Percentiles rank a stretch among this genome's conserved stretches.
phyloP scores from a whole-genome alignment of 1,140 invertebrate species.

The Trichonephila clavipes region DNA sequence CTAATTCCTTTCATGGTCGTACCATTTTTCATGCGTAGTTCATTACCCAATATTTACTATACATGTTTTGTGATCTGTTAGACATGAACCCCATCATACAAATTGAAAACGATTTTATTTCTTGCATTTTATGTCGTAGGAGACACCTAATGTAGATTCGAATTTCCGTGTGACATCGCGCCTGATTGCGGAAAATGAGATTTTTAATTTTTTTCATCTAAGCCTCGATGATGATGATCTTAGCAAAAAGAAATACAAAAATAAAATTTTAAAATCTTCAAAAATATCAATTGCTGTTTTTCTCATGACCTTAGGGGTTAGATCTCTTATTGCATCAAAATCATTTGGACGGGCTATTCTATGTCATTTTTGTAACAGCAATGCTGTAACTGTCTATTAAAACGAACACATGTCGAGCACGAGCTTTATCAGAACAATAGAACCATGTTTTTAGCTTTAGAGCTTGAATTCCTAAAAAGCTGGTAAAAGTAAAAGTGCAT shows the following conservation, averaged over 20 bases:
- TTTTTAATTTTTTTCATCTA: background rate
- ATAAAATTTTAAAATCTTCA: background rate
- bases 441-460: background rate
- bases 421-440: constrained; percentile 37
- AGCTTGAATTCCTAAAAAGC: background rate
- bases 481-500: background rate
- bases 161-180: background rate
- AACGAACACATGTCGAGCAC: background rate
- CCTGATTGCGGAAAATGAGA: background rate
- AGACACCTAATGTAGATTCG: too few relatives aligned
- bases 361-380: background rate
- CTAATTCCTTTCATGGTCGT: too few relatives aligned
- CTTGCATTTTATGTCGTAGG: background rate
- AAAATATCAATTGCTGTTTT: background rate
- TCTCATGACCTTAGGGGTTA: constrained; percentile 10
- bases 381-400: background rate
- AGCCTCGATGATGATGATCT: background rate
- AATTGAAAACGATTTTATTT: background rate
- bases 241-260: background rate
- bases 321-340: background rate
- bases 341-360: background rate
- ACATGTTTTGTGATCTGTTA: background rate
- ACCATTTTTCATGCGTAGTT: background rate
- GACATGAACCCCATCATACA: background rate
- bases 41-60: background rate